Percentiles rank a stretch among this genome's conserved stretches.
phyloP scores from a whole-genome alignment of 2,888 invertebrate genomes.

The Chymomyza procnemis region DNA sequence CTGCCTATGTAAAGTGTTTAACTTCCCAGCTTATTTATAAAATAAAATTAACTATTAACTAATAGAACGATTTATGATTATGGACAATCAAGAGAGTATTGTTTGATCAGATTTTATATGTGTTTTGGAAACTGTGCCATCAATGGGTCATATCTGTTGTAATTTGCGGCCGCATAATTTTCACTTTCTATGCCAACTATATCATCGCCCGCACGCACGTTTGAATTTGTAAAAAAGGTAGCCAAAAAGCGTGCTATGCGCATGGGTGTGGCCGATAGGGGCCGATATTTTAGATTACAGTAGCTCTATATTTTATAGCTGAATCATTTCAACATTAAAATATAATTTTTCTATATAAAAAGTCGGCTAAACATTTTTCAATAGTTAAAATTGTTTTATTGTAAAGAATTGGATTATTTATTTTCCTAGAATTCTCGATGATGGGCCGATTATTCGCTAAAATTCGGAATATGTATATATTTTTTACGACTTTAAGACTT shows the following conservation, averaged over 20 bases:
- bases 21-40: not conserved
- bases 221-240: not conserved
- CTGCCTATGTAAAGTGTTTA: not conserved
- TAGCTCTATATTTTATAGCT: no score
- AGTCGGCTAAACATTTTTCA: no score
- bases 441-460: no score
- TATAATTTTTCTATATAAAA: no score
- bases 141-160: constrained; percentile 20
- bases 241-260: not conserved
- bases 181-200: constrained; percentile 45
- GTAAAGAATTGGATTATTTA: no score
- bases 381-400: no score
- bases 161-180: constrained; percentile 26
- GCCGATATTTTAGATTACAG: no score
- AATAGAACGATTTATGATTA: not conserved
- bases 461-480: no score
- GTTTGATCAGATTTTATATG: not conserved
- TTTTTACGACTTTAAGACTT: no score
- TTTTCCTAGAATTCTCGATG: no score
- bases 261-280: no score
- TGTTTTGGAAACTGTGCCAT: constrained; percentile 46
- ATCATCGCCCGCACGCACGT: not conserved
- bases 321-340: no score
- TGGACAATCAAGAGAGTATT: not conserved
- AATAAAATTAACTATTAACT: not conserved